These are phyloP conservation scores for Venusia cambrica DNA, from an alignment of 2,888 invertebrate genomes.

Conservation along the genomic window DNA sequence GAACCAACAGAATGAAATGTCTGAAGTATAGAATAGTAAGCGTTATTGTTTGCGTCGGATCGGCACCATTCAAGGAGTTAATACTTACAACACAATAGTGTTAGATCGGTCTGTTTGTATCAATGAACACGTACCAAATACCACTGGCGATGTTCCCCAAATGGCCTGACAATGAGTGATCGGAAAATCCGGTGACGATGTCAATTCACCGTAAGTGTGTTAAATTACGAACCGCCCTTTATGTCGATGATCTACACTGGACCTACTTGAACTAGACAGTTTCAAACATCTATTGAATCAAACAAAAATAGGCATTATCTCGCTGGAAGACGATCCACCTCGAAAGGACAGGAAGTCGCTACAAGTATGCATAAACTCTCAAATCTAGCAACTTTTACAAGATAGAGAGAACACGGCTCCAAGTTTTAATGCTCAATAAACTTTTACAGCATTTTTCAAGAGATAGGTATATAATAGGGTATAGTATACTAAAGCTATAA, in stretches of 20 bases:
- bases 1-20: slow-evolving; percentile 73
- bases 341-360: slow-evolving; percentile 51
- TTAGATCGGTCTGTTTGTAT: slow-evolving; percentile 57
- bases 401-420: slow-evolving; percentile 49
- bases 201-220: slow-evolving; percentile 34
- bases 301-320: slow-evolving; percentile 53
- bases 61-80: slow-evolving; percentile 65
- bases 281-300: slow-evolving; percentile 58
- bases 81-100: slow-evolving; percentile 77
- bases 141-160: slow-evolving; percentile 58
- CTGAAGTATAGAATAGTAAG: slow-evolving; percentile 69
- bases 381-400: slow-evolving; percentile 62
- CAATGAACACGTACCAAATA: slow-evolving; percentile 55
- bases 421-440: slow-evolving; percentile 52
- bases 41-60: slow-evolving; percentile 66
- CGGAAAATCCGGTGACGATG: slow-evolving; percentile 33
- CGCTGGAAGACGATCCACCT: slow-evolving; percentile 46
- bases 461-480: slow-evolving; percentile 51
- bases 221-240: slow-evolving; percentile 35
- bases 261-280: slow-evolving; percentile 66
- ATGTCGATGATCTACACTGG: slow-evolving; percentile 63
- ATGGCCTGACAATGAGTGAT: slow-evolving; percentile 65
- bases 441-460: slow-evolving; percentile 61
- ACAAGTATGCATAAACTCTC: slow-evolving; percentile 53
- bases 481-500: slow-evolving; percentile 75